Conservation (phyloP, 2,888 invertebrate genomes). For the Chymomyza caudatula region DNA sequence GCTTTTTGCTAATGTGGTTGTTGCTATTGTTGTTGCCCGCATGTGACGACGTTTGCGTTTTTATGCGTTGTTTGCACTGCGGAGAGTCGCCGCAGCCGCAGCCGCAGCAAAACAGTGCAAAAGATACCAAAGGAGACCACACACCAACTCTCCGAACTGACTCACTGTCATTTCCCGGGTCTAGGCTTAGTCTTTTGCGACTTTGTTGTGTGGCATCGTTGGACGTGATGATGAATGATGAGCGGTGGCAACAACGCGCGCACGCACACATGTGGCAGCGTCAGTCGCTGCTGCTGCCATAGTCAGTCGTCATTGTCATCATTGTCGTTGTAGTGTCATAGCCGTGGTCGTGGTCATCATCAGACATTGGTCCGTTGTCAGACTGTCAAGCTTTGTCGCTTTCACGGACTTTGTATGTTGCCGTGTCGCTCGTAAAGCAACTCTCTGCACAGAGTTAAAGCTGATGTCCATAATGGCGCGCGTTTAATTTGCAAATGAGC, state of each 20-base stretch:
- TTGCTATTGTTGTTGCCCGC: too few species aligned
- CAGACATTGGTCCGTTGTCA: neutral
- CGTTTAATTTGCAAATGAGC: conserved; percentile 69
- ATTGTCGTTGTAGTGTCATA: conserved; percentile 27
- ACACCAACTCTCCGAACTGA: neutral
- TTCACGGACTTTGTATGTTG: conserved; percentile 12
- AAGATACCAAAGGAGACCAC: conserved; percentile 14
- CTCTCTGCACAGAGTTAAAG: neutral
- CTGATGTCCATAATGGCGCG: conserved; percentile 31
- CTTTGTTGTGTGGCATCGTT: conserved; percentile 61
- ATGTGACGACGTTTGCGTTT: conserved; percentile 63
- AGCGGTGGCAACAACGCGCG: conserved; percentile 38
- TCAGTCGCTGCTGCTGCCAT: neutral
- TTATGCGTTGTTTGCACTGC: conserved; percentile 42
- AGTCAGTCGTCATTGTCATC: conserved; percentile 25
- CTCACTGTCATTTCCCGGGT: conserved; percentile 3
- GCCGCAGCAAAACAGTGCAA: conserved; percentile 14
- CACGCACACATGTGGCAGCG: neutral
- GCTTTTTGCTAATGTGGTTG: conserved; percentile 29
- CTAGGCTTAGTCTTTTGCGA: conserved; percentile 33
- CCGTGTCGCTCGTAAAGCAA: neutral
- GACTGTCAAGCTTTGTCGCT: conserved; percentile 9
- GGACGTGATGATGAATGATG: conserved; percentile 3
- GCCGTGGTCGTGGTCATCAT: conserved; percentile 3
- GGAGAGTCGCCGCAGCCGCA: conserved; percentile 19